These are phyloP conservation scores for Sinocyclocheilus grahami DNA, from an alignment of 2,113 vertebrate genomes.

Conservation along the genomic window DNA sequence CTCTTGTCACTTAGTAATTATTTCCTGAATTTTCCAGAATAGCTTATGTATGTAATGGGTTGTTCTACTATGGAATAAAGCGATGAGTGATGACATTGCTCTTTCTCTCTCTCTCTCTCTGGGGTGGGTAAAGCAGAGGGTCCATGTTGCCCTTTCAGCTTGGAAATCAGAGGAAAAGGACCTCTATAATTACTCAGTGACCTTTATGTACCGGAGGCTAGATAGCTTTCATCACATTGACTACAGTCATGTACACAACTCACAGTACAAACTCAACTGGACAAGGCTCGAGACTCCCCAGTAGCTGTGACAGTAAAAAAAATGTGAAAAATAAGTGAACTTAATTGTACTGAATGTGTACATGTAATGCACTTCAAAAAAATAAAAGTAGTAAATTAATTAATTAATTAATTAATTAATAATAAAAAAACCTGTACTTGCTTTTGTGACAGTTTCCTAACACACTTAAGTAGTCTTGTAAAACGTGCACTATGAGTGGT, in stretches of 20 bases:
- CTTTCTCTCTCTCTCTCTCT: background rate
- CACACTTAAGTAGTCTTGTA: no score
- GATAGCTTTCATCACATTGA: constrained; percentile 21
- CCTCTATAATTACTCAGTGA: constrained; percentile 36
- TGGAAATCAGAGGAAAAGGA: background rate
- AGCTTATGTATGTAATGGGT: background rate
- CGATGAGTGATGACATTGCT: background rate
- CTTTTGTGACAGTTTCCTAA: no score
- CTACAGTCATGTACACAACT: constrained; percentile 19
- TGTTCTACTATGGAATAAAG: background rate
- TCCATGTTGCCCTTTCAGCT: background rate
- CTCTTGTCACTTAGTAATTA: background rate
- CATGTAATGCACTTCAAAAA: background rate
- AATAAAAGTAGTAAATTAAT: background rate
- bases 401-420: no score
- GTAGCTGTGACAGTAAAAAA: constrained; percentile 10
- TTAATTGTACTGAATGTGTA: background rate
- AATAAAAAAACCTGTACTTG: no score
- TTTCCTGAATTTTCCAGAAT: background rate
- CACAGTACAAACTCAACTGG: constrained; percentile 11
- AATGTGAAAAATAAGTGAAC: background rate
- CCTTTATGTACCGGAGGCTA: constrained; percentile 16
- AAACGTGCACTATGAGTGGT: no score
- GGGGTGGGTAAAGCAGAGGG: background rate
- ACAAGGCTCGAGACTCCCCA: constrained; percentile 31